phyloP scores from a whole-genome alignment of 37 sponge, comb jelly and placozoan species.

The Ianthella basta region DNA sequence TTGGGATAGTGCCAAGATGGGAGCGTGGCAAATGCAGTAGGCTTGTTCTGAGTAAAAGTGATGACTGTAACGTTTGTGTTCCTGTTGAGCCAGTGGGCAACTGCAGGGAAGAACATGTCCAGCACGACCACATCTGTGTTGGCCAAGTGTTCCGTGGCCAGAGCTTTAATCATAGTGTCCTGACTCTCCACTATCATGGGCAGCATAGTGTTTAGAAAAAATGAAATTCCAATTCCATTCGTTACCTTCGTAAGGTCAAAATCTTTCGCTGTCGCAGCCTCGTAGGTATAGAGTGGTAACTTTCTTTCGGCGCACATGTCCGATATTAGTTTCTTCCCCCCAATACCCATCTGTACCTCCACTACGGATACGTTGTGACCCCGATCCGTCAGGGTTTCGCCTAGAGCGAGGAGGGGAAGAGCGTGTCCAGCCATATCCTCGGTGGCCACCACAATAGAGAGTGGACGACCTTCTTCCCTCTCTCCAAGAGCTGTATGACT shows the following conservation, averaged over 20 bases:
- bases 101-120: not conserved
- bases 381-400: constrained; percentile 52
- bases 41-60: not conserved
- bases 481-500: no score
- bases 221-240: not conserved
- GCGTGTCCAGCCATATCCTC: constrained; percentile 26
- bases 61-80: not conserved
- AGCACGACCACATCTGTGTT: not conserved
- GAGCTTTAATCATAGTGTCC: not conserved
- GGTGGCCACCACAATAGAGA: constrained; percentile 47
- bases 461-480: no score
- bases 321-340: no score
- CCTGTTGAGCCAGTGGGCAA: not conserved
- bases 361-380: constrained; percentile 66
- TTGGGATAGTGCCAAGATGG: constrained; percentile 22
- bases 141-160: not conserved
- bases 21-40: not conserved
- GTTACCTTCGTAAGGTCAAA: not conserved
- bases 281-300: no score
- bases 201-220: not conserved
- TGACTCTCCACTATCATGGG: not conserved
- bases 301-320: no score
- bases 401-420: constrained; percentile 30
- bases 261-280: no score
- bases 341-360: not conserved